Evolutionary conservation across 2,888 invertebrate genomes (phyloP).

Genomic region (Drosophila pseudotakahashii): DNA sequence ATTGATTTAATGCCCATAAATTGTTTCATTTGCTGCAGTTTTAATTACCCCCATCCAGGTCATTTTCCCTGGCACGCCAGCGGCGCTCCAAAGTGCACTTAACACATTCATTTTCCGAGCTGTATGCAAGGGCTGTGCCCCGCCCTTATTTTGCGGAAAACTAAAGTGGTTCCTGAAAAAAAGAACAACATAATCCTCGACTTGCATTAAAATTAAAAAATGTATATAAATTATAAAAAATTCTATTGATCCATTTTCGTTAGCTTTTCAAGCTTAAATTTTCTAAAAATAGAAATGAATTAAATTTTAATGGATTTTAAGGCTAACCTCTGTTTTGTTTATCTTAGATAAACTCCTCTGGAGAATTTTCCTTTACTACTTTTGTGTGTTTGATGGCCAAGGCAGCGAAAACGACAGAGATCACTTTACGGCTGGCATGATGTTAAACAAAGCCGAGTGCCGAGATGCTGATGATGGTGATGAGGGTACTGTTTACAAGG

Average conservation of each 20-base stretch:
- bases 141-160: background rate
- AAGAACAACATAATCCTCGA: background rate
- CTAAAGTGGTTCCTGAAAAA: background rate
- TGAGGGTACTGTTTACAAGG: constrained; percentile 63
- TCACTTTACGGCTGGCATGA: constrained; percentile 65
- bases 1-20: constrained; percentile 62
- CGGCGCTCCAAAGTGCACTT: constrained; percentile 34
- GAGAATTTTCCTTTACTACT: constrained; percentile 9
- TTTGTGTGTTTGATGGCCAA: constrained; percentile 19
- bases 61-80: constrained; percentile 8
- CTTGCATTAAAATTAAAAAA: background rate
- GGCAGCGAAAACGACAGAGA: constrained; percentile 55
- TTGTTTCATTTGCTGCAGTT: constrained; percentile 46
- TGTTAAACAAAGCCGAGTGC: constrained; percentile 65
- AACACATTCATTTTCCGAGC: constrained; percentile 29
- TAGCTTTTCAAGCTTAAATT: too few species aligned
- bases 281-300: background rate
- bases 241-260: too few species aligned
- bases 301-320: constrained; percentile 7
- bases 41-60: constrained; percentile 53
- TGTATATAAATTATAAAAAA: too few species aligned
- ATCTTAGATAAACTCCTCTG: constrained; percentile 1
- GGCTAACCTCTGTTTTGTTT: background rate
- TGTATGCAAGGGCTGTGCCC: background rate
- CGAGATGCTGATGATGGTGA: constrained; percentile 51